phyloP scores from a whole-genome alignment of 2,888 invertebrate species.

The Monochamus alternatus region DNA sequence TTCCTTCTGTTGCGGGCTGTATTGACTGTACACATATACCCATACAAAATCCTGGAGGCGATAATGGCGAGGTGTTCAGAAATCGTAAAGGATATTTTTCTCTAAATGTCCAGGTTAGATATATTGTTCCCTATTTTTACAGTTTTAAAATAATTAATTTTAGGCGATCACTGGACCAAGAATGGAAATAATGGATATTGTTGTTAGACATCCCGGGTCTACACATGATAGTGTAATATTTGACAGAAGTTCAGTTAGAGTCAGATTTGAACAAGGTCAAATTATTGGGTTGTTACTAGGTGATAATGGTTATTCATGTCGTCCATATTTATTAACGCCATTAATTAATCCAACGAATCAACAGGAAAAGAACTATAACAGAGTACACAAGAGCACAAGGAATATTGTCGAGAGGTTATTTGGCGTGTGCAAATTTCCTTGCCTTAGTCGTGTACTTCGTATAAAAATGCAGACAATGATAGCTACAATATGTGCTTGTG shows the following conservation, averaged over 20 bases:
- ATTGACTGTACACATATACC: neutral
- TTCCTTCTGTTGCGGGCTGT: neutral
- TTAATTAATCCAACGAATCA: neutral
- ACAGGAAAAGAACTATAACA: conserved; percentile 18
- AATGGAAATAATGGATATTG: conserved; percentile 43
- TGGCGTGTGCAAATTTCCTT: conserved; percentile 47
- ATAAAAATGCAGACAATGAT: neutral
- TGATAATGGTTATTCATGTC: conserved; percentile 16
- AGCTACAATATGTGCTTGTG: neutral
- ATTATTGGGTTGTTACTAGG: neutral
- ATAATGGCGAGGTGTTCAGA: neutral
- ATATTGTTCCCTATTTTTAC: too few relatives aligned
- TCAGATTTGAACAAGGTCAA: neutral
- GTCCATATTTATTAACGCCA: conserved; percentile 10
- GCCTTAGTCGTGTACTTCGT: neutral
- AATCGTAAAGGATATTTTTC: neutral
- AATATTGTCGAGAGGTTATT: conserved; percentile 54
- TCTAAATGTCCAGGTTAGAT: too few relatives aligned
- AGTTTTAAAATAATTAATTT: neutral
- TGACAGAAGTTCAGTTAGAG: conserved; percentile 20
- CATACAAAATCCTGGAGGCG: neutral
- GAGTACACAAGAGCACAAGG: conserved; percentile 50
- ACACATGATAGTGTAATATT: conserved; percentile 42
- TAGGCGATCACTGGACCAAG: neutral
- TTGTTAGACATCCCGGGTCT: conserved; percentile 41